A percentile compares a stretch with the other conserved stretches of the same genome.
Conservation (phyloP, 2,113 vertebrate genomes). For the Solenodon paradoxus region DNA sequence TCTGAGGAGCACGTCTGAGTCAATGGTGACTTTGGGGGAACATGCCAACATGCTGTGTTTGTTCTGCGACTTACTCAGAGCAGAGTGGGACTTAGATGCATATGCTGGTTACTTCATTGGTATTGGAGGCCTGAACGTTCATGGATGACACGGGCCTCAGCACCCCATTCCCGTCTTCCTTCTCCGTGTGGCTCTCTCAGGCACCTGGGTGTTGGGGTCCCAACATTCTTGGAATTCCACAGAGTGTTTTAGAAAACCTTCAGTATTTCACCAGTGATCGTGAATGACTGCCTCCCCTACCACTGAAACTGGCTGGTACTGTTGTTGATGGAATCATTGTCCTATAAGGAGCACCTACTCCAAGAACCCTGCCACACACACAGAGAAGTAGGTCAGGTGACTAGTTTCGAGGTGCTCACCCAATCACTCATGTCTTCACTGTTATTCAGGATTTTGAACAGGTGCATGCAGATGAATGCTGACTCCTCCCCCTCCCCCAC, state of each 20-base stretch:
- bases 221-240: not conserved
- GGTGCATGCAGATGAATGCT: not conserved
- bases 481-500: accelerated
- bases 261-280: too few relatives aligned
- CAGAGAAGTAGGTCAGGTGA: too few relatives aligned
- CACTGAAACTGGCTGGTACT: not conserved
- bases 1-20: not conserved
- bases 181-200: not conserved
- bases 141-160: not conserved
- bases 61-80: too few relatives aligned
- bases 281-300: not conserved
- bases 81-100: not conserved
- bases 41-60: too few relatives aligned
- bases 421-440: not conserved
- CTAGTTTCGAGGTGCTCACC: too few relatives aligned
- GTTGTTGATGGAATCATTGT: not conserved
- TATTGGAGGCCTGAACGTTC: not conserved
- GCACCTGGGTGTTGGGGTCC: not conserved
- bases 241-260: not conserved
- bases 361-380: not conserved
- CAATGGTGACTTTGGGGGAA: not conserved
- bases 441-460: not conserved
- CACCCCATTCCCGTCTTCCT: not conserved
- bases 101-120: not conserved
- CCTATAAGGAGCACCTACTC: not conserved